Conservation (phyloP, 92 coral and sea anemone species). For the Bergia puertoricense region DNA sequence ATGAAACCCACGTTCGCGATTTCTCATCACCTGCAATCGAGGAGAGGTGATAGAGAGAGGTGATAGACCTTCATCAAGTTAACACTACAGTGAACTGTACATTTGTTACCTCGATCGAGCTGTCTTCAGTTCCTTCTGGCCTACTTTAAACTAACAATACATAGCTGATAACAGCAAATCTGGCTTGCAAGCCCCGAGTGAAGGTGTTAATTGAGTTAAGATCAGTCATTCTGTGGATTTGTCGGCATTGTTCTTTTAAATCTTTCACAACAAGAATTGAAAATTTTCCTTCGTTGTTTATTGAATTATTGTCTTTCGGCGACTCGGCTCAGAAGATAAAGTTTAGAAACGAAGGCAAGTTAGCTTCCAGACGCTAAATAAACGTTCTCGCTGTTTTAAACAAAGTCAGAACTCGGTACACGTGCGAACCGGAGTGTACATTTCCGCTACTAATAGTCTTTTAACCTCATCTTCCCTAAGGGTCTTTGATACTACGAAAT, state of each 20-base stretch:
- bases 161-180: constrained; percentile 15
- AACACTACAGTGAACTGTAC: constrained; percentile 7
- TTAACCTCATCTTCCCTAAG: constrained; percentile 32
- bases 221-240: constrained; percentile 26
- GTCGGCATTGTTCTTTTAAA: constrained; percentile 37
- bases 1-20: constrained; percentile 8
- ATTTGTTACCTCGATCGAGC: background rate
- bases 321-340: background rate
- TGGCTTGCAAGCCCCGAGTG: constrained; percentile 26
- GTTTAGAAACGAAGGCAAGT: background rate
- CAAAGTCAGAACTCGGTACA: background rate
- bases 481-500: constrained; percentile 15
- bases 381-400: background rate
- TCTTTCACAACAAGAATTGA: constrained; percentile 42
- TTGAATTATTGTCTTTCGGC: constrained; percentile 15
- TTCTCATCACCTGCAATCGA: constrained; percentile 44
- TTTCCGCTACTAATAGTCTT: constrained; percentile 46
- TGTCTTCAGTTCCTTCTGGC: constrained; percentile 30
- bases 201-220: constrained; percentile 45
- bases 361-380: background rate
- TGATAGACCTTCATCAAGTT: constrained; percentile 36
- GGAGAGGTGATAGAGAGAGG: constrained; percentile 12
- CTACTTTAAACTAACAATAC: constrained; percentile 7
- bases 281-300: constrained; percentile 15
- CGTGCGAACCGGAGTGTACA: constrained; percentile 35